phyloP scores from a whole-genome alignment of 2,888 invertebrate genomes.

The Mesorhabditis belari region DNA sequence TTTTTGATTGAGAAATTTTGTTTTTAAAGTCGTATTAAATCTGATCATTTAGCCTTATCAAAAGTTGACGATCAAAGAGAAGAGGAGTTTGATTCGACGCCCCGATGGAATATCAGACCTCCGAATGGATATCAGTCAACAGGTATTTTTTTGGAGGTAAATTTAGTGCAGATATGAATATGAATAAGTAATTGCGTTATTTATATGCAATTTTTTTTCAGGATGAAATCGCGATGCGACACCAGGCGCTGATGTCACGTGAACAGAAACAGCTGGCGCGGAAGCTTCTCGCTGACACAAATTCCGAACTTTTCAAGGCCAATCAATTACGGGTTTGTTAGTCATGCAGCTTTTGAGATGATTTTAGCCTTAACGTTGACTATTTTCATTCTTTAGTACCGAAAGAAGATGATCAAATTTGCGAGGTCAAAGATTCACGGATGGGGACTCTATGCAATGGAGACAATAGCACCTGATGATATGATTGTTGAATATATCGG shows the following conservation, averaged over 20 bases:
- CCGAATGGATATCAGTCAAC: slow-evolving; percentile 22
- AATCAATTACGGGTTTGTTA: too few relatives aligned
- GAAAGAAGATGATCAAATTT: slow-evolving; percentile 94
- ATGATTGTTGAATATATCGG: slow-evolving; percentile 99
- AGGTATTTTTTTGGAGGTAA: slow-evolving; percentile 8
- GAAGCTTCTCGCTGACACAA: slow-evolving; percentile 53
- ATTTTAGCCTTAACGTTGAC: neutral
- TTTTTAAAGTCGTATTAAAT: too few relatives aligned
- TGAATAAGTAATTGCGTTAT: neutral
- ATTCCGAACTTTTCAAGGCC: slow-evolving; percentile 67
- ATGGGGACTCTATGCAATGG: slow-evolving; percentile 97
- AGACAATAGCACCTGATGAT: slow-evolving; percentile 97
- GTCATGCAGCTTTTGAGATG: too few relatives aligned
- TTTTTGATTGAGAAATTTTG: too few relatives aligned
- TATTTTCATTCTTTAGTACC: slow-evolving; percentile 63
- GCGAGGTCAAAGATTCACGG: slow-evolving; percentile 97
- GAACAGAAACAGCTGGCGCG: slow-evolving; percentile 25
- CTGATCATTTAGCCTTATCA: too few relatives aligned
- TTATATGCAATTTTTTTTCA: slow-evolving; percentile 7
- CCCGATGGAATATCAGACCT: slow-evolving; percentile 20
- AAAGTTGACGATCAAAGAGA: slow-evolving; percentile 21
- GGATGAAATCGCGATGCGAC: slow-evolving; percentile 37
- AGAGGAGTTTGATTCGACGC: slow-evolving; percentile 24
- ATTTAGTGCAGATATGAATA: neutral
- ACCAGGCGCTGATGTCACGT: slow-evolving; percentile 28